These are phyloP conservation scores for Trichosurus vulpecula DNA, from an alignment of 2,797 vertebrate species.

Conservation along the genomic window DNA sequence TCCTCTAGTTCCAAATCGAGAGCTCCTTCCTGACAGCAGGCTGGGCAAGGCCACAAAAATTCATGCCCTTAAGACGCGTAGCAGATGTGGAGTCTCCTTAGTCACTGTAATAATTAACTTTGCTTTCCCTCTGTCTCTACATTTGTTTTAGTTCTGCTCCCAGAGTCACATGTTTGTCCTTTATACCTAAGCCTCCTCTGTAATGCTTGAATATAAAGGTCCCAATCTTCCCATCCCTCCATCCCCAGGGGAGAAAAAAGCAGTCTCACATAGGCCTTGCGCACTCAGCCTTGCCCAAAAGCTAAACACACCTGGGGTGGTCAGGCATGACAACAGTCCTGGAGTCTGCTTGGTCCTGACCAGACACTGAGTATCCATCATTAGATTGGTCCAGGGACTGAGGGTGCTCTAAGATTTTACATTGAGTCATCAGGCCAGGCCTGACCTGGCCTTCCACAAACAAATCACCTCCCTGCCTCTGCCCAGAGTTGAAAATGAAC, in stretches of 20 bases:
- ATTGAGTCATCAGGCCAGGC: not conserved
- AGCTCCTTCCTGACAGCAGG: not conserved
- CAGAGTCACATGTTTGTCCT: not conserved
- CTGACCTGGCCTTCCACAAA: slow-evolving; percentile 5
- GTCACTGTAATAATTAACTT: not conserved
- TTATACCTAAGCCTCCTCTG: not conserved
- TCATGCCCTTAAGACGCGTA: slow-evolving; percentile 4
- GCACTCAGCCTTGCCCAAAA: slow-evolving; percentile 21
- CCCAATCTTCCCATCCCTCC: slow-evolving; percentile 1
- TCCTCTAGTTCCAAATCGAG: not conserved
- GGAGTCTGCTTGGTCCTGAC: not conserved
- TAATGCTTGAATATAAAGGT: slow-evolving; percentile 20
- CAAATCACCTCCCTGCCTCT: not conserved
- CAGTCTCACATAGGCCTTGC: not conserved
- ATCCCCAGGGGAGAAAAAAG: not conserved
- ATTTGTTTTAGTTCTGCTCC: slow-evolving; percentile 37
- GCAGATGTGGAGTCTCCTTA: not conserved
- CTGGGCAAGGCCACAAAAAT: not conserved
- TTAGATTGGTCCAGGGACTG: not conserved
- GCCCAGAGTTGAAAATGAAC: not conserved
- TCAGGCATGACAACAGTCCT: slow-evolving; percentile 13
- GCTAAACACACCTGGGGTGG: not conserved
- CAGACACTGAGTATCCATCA: not conserved
- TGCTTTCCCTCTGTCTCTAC: slow-evolving; percentile 44
- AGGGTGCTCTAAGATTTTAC: not conserved